Percentiles rank a stretch among this genome's conserved stretches.
These are phyloP conservation scores for Schizaphis graminum DNA, from an alignment of 2,888 invertebrate species.

Conservation along the genomic window DNA sequence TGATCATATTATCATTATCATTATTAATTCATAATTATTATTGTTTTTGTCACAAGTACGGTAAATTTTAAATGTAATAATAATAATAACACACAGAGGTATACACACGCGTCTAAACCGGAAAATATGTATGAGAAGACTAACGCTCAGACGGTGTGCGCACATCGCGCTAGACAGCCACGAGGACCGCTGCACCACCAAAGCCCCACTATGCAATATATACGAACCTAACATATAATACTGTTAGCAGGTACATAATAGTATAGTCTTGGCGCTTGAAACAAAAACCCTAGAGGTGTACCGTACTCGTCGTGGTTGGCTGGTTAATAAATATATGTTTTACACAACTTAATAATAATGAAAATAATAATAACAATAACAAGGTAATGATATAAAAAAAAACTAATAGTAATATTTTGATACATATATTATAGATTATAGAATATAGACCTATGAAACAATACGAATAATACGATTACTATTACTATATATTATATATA, in stretches of 20 bases:
- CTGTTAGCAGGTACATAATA: neutral
- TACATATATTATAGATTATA: too few species aligned
- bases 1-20: slow-evolving; percentile 36
- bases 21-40: neutral
- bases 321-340: slow-evolving; percentile 37
- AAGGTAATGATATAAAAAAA: neutral
- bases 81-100: neutral
- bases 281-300: slow-evolving; percentile 3
- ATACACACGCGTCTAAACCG: slow-evolving; percentile 28
- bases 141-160: slow-evolving; percentile 29
- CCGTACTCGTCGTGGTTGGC: slow-evolving; percentile 16
- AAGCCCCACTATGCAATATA: neutral
- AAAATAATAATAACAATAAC: neutral
- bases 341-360: neutral
- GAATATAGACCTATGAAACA: too few species aligned
- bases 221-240: neutral
- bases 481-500: too few species aligned
- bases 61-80: neutral
- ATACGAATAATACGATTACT: too few species aligned
- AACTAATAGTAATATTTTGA: too few species aligned
- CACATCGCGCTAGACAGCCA: neutral
- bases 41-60: neutral
- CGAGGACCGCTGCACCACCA: slow-evolving; percentile 37
- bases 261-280: too few species aligned
- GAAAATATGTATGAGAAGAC: slow-evolving; percentile 17